Conservation (phyloP, 2,797 vertebrate species). For the Cynopterus sphinx region DNA sequence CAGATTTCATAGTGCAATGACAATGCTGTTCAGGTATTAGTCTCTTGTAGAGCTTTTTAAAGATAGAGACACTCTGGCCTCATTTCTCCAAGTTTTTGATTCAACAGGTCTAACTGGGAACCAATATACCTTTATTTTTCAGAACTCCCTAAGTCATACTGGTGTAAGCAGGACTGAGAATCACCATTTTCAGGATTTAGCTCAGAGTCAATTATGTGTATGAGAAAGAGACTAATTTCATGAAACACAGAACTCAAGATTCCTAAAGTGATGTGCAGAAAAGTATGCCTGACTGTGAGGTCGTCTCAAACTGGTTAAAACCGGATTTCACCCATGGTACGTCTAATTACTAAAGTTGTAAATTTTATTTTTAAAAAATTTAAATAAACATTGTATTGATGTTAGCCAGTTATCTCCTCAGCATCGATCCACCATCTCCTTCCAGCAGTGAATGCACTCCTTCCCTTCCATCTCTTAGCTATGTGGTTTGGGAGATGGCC, state of each 20-base stretch:
- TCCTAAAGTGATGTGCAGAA: background rate
- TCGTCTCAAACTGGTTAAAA: background rate
- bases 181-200: background rate
- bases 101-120: background rate
- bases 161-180: background rate
- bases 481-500: background rate
- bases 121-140: background rate
- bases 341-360: background rate
- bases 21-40: background rate
- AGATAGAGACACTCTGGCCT: background rate
- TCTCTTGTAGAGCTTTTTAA: background rate
- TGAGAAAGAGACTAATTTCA: conserved; percentile 33
- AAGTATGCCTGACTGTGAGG: background rate
- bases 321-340: background rate
- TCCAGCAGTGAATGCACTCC: background rate
- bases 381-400: background rate
- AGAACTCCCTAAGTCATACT: background rate
- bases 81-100: background rate
- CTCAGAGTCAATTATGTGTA: conserved; percentile 59
- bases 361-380: conserved; percentile 23
- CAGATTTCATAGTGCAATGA: background rate
- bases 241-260: conserved; percentile 59
- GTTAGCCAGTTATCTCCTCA: background rate
- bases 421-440: background rate
- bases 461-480: background rate